These are phyloP conservation scores for Crossocerus cetratus DNA, from an alignment of 2,888 invertebrate genomes.

Conservation along the genomic window DNA sequence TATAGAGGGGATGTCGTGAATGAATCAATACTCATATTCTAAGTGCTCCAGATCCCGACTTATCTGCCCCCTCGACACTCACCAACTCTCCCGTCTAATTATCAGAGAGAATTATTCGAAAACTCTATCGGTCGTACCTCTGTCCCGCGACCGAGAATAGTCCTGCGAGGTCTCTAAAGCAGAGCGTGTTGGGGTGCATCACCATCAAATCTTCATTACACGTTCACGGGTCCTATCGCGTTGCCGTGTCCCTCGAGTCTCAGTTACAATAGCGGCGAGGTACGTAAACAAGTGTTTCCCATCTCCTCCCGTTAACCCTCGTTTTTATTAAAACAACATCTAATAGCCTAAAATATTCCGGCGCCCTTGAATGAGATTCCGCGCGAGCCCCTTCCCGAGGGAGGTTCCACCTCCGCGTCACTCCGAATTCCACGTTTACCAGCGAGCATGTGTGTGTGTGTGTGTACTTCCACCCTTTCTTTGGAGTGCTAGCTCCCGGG, in stretches of 20 bases:
- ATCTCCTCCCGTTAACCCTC: not conserved
- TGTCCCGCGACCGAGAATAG: too few species aligned
- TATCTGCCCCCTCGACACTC: too few species aligned
- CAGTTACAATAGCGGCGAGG: not conserved
- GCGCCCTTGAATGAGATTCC: not conserved
- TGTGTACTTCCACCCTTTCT: conserved; percentile 16
- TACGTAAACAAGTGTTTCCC: conserved; percentile 2
- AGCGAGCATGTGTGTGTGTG: too few species aligned
- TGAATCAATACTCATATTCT: conserved; percentile 1
- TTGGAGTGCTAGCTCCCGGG: conserved; percentile 32
- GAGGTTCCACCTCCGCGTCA: not conserved
- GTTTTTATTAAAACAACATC: conserved; percentile 20
- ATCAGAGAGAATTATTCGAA: too few species aligned
- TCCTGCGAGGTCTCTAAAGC: too few species aligned
- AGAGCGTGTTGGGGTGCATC: too few species aligned
- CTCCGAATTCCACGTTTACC: not conserved
- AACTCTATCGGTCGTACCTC: too few species aligned
- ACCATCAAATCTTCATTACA: not conserved
- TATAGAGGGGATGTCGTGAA: too few species aligned
- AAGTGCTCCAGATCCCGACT: not conserved
- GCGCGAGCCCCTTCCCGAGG: not conserved
- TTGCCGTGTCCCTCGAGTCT: not conserved
- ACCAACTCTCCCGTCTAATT: too few species aligned
- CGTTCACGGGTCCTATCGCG: not conserved
- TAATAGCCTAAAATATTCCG: conserved; percentile 17